phyloP scores from a whole-genome alignment of 2,113 vertebrate genomes.

The Mixornis gularis region DNA sequence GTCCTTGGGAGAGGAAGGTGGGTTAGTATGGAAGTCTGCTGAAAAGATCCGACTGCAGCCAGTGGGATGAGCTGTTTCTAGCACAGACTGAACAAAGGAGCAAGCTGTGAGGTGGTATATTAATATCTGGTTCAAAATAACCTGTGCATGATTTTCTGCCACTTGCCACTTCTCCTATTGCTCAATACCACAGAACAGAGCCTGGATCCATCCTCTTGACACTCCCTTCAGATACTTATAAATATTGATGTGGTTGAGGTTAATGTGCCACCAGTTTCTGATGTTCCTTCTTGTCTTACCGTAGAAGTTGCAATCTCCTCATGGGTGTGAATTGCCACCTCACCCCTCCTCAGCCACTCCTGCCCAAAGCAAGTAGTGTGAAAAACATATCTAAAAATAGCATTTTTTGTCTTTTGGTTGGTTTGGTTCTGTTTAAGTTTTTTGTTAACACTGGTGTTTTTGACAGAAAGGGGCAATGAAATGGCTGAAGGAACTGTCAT shows the following conservation, averaged over 20 bases:
- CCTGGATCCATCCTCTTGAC: not conserved
- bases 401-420: accelerated
- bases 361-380: not conserved
- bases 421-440: not conserved
- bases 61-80: not conserved
- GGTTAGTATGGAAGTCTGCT: not conserved
- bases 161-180: not conserved
- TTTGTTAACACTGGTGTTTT: not conserved
- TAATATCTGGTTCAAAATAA: not conserved
- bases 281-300: not conserved
- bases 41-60: not conserved
- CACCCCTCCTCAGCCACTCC: not conserved
- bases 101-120: accelerated
- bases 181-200: not conserved
- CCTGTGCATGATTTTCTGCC: not conserved
- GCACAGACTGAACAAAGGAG: not conserved
- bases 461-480: not conserved
- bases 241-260: not conserved
- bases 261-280: not conserved
- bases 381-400: not conserved
- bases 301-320: not conserved
- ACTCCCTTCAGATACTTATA: not conserved
- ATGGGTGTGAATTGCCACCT: not conserved
- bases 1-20: not conserved
- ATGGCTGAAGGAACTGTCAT: not conserved